Evolutionary conservation across 1,140 invertebrate species (phyloP).

Genomic region (Drosophila nebulosa): DNA sequence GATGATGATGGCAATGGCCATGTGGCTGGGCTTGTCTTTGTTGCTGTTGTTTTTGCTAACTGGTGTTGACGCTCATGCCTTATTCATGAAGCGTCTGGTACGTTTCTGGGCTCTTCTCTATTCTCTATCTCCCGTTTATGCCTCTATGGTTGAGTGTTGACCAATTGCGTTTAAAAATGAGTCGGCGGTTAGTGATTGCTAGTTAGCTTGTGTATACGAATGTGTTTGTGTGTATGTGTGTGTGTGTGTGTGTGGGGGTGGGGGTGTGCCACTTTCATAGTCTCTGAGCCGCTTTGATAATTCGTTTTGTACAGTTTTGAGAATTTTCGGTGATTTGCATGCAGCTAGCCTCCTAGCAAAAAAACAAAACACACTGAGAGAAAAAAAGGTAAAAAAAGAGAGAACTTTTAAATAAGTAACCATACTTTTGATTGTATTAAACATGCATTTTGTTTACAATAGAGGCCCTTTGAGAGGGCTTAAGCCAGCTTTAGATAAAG

Average conservation of each 20-base stretch:
- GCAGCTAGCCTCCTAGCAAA: conserved; percentile 9
- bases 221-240: neutral
- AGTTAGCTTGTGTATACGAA: conserved; percentile 31
- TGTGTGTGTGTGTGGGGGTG: neutral
- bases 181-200: conserved; percentile 54
- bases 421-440: no score
- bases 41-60: conserved; percentile 54
- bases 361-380: neutral
- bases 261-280: conserved; percentile 28
- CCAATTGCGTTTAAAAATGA: conserved; percentile 55
- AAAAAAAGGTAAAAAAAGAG: neutral
- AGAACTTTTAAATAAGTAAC: neutral
- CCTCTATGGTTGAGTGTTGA: conserved; percentile 33
- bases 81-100: conserved; percentile 48
- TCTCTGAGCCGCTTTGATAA: conserved; percentile 40
- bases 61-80: conserved; percentile 55
- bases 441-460: no score
- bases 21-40: conserved; percentile 3
- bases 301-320: conserved; percentile 44
- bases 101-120: neutral
- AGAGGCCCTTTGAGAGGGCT: no score
- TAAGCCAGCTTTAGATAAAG: no score
- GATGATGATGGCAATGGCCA: conserved; percentile 8
- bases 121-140: neutral
- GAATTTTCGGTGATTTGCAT: conserved; percentile 40